These are phyloP conservation scores for Pelmatolapia mariae DNA, from an alignment of 2,113 vertebrate species.

Conservation along the genomic window DNA sequence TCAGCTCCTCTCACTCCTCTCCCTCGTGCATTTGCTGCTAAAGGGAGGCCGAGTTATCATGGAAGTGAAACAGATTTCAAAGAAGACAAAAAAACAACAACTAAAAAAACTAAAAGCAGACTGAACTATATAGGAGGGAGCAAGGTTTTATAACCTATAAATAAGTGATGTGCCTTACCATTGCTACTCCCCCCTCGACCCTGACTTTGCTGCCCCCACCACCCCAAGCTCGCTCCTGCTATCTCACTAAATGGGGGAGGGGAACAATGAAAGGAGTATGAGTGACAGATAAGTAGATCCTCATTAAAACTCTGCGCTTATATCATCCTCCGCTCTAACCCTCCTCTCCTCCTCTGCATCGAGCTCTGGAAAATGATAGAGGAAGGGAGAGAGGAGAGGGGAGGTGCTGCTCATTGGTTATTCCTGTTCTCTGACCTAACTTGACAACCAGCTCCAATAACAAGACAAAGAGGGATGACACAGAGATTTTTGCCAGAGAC, in stretches of 20 bases:
- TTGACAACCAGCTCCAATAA: constrained; percentile 55
- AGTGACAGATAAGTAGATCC: constrained; percentile 66
- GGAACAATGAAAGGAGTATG: constrained; percentile 38
- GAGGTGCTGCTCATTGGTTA: constrained; percentile 54
- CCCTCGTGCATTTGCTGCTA: neutral
- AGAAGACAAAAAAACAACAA: neutral
- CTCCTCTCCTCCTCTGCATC: constrained; percentile 13
- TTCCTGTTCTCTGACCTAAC: constrained; percentile 58
- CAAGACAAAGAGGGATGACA: constrained; percentile 50
- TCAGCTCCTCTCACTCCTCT: constrained; percentile 6
- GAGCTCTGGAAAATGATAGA: constrained; percentile 50
- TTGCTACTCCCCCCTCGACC: neutral
- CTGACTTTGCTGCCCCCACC: neutral
- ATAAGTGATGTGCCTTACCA: constrained; percentile 42
- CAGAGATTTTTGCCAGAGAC: constrained; percentile 27
- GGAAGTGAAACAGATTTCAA: neutral
- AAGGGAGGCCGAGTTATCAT: neutral
- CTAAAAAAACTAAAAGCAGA: neutral
- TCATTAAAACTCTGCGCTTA: constrained; percentile 61
- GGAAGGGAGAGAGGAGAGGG: neutral
- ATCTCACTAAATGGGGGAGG: neutral
- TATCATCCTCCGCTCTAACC: constrained; percentile 20
- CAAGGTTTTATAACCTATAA: constrained; percentile 39
- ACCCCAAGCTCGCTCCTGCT: neutral
- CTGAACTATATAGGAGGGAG: neutral